Evolutionary conservation across 2,888 invertebrate species (phyloP).

Genomic region (Dermolepida albohirtum): DNA sequence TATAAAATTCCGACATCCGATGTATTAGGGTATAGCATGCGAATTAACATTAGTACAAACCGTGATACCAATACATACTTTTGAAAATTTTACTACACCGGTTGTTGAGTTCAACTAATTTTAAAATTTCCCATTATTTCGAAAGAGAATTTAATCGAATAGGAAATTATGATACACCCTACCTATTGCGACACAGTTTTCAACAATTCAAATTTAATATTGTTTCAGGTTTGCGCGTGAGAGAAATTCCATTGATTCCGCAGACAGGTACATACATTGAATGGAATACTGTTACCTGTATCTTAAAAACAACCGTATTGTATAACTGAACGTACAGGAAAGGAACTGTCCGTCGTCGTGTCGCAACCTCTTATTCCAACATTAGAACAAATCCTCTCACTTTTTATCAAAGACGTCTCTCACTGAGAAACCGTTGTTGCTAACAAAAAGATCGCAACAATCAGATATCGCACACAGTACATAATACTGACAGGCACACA

Average conservation of each 20-base stretch:
- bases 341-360: slow-evolving; percentile 18
- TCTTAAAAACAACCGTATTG: slow-evolving; percentile 23
- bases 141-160: no score
- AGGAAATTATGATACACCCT: no score
- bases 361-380: slow-evolving; percentile 17
- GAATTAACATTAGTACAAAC: no score
- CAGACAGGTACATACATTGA: no score
- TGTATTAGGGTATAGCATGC: no score
- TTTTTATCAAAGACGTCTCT: slow-evolving; percentile 27
- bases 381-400: slow-evolving; percentile 33
- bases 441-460: slow-evolving; percentile 30
- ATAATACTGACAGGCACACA: slow-evolving; percentile 4
- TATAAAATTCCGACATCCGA: no score
- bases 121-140: no score
- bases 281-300: slow-evolving; percentile 15
- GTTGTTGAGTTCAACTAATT: no score
- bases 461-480: slow-evolving; percentile 22
- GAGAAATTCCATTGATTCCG: slow-evolving; percentile 29
- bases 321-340: slow-evolving; percentile 21
- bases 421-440: slow-evolving; percentile 21
- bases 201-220: neutral
- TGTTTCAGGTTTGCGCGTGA: slow-evolving; percentile 1
- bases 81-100: no score
- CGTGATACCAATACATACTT: no score
- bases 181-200: slow-evolving; percentile 5